phyloP scores from a whole-genome alignment of 1,140 invertebrate species.

The Mactra quadrangularis region DNA sequence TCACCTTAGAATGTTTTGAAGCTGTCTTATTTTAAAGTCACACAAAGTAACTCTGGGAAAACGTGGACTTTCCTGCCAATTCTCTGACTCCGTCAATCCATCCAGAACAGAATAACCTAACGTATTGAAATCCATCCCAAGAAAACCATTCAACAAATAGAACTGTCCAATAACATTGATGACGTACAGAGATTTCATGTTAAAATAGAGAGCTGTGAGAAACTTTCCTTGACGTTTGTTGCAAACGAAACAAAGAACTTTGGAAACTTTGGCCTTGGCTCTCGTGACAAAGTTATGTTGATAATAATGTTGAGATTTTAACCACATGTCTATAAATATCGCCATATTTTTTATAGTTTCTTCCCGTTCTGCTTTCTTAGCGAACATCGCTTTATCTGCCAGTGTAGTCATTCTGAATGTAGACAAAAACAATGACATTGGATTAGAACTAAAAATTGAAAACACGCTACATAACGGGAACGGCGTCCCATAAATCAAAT shows the following conservation, averaged over 20 bases:
- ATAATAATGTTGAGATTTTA: constrained; percentile 65
- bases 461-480: too few relatives aligned
- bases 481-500: too few relatives aligned
- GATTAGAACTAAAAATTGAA: too few relatives aligned
- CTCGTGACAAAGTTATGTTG: constrained; percentile 73
- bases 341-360: constrained; percentile 76
- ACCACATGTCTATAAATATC: constrained; percentile 74
- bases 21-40: constrained; percentile 85
- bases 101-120: constrained; percentile 83
- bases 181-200: constrained; percentile 84
- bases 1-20: constrained; percentile 77
- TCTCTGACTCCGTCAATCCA: constrained; percentile 79
- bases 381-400: constrained; percentile 84
- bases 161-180: constrained; percentile 85
- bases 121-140: constrained; percentile 83
- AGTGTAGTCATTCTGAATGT: constrained; percentile 84
- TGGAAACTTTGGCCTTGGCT: constrained; percentile 65
- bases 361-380: constrained; percentile 73
- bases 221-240: constrained; percentile 83
- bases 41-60: constrained; percentile 86
- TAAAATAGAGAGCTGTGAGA: constrained; percentile 84
- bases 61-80: constrained; percentile 81
- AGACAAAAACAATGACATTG: too few relatives aligned
- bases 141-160: constrained; percentile 84
- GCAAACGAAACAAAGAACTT: constrained; percentile 71